Evolutionary conservation across 1,140 invertebrate species (phyloP).

Genomic region (Drosophila gunungcola): DNA sequence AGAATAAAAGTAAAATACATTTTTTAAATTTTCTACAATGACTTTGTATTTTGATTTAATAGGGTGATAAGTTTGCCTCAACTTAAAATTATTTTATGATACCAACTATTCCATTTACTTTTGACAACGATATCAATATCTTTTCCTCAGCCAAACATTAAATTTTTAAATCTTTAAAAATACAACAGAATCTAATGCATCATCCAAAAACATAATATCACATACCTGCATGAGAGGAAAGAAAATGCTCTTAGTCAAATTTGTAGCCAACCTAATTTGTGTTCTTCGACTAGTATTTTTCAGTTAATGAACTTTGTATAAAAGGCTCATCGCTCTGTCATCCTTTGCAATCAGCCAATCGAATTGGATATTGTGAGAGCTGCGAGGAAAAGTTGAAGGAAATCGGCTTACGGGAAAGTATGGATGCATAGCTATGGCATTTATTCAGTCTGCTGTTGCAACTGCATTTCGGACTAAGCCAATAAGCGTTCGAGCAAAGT

Average conservation of each 20-base stretch:
- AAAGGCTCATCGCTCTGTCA: slow-evolving; percentile 33
- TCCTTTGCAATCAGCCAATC: slow-evolving; percentile 26
- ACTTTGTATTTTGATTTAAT: too few relatives aligned
- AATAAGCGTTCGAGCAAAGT: slow-evolving; percentile 74
- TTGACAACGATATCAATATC: too few relatives aligned
- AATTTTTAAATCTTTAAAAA: too few relatives aligned
- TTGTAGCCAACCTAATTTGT: slow-evolving; percentile 28
- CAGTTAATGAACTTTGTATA: slow-evolving; percentile 39
- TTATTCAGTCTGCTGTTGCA: slow-evolving; percentile 68
- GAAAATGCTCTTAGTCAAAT: slow-evolving; percentile 14
- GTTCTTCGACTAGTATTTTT: slow-evolving; percentile 6
- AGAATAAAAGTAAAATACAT: too few relatives aligned
- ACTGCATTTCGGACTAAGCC: slow-evolving; percentile 72
- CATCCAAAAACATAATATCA: slow-evolving; percentile 1
- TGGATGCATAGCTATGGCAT: slow-evolving; percentile 53
- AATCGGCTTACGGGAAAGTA: slow-evolving; percentile 58
- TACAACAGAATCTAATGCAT: not conserved
- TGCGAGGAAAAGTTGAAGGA: slow-evolving; percentile 14
- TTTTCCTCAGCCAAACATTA: too few relatives aligned
- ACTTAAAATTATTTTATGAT: too few relatives aligned
- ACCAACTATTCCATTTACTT: too few relatives aligned
- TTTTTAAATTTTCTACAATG: too few relatives aligned
- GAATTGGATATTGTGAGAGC: slow-evolving; percentile 4
- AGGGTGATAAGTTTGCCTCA: too few relatives aligned
- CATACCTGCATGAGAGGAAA: slow-evolving; percentile 65